Conservation (phyloP, 2,797 vertebrate genomes). For the Mormyrus hasselquistii region DNA sequence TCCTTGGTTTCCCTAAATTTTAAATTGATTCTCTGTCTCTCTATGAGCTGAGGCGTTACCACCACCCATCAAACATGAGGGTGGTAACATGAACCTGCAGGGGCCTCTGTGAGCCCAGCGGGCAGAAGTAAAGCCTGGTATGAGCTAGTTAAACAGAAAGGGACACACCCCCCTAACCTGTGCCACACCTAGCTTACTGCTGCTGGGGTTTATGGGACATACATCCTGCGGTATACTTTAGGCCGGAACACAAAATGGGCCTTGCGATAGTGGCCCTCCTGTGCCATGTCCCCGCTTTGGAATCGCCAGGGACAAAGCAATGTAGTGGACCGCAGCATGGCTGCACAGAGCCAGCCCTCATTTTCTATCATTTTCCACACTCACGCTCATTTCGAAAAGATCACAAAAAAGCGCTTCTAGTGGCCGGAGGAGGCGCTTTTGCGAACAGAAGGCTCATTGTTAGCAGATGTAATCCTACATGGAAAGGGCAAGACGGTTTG, state of each 20-base stretch:
- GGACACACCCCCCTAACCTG: neutral
- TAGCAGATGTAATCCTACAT: constrained; percentile 29
- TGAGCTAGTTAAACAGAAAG: neutral
- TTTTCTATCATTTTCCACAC: neutral
- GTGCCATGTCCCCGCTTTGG: neutral
- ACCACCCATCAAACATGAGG: neutral
- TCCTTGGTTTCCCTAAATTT: neutral
- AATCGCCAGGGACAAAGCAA: neutral
- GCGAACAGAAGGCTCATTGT: constrained; percentile 35
- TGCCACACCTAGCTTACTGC: no score
- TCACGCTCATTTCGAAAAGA: constrained; percentile 15
- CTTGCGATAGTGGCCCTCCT: neutral
- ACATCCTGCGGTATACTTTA: neutral
- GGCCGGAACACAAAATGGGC: neutral
- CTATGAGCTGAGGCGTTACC: neutral
- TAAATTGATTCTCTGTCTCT: neutral
- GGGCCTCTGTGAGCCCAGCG: neutral
- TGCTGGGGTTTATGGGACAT: neutral
- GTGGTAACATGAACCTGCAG: neutral
- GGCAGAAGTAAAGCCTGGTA: neutral
- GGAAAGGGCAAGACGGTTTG: constrained; percentile 21
- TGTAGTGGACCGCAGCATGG: neutral
- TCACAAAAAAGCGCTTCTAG: constrained; percentile 9
- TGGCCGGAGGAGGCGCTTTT: constrained; percentile 12
- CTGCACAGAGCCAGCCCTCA: neutral